Base-by-base conservation (phyloP, 2,797 vertebrate genomes). In the Hyperoplus immaculatus region DNA sequence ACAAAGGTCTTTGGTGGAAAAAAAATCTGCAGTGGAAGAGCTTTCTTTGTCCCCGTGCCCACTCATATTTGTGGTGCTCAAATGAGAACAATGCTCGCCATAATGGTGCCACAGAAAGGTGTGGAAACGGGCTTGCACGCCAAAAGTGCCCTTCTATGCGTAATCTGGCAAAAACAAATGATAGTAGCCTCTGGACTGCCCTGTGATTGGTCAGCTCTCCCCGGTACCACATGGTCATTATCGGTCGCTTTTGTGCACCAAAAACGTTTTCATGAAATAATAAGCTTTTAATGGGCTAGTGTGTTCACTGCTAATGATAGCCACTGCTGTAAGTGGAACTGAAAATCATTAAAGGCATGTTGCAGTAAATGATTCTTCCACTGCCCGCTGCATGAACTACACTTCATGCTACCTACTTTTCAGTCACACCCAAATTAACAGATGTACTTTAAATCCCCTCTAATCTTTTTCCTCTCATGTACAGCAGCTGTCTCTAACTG, bases 1-100 rank as follows among this genome's bases (percentile, higher is more conserved):
- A 93, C 92, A 94, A 94, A 93, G 86, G 89, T 59, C 76, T 82
- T 92, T 93, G 91, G 87, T 91, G 88, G 86, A 92, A 89, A 85
- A 75, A 86, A 78, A 90, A 94, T 92, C 87, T 93, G 88, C 93
- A 87, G 88, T 50, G 78, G 85, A 68, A 87, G 87, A 88, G 87
- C 80, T 91, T 88, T 81, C 88, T 92, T 93, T 95, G 92, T 92
- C 75, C 74, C 70, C 1, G 21, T 73, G 72, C 90, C 82, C 89
- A 90, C 92, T 86, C 88, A 51, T 72, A 82, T 84, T 79, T 87
- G 71, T 80, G 74, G 21, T 62, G 69, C 82, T 88, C 75, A 69
- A 62, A 75, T 54, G 79, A 86, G 80, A 87, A 92, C 90, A 94
- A 91, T 85, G 79, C 69, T 59, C 68, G 69, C 79, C 74, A 77